These are phyloP conservation scores for Nebria brevicollis DNA, from an alignment of 2,888 invertebrate species.

Conservation along the genomic window DNA sequence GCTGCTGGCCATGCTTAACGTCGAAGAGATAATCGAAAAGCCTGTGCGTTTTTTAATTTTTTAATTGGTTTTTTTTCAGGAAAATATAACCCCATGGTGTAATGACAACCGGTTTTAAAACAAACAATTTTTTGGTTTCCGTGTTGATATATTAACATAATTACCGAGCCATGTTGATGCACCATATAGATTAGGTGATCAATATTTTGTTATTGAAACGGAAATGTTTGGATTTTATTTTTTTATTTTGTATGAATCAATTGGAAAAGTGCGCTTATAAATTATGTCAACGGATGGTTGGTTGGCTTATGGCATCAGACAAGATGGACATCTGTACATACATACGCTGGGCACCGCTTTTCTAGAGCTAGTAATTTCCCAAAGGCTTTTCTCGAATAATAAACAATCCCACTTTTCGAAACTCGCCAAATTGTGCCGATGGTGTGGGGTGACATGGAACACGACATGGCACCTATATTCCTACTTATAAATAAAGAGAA, in stretches of 20 bases:
- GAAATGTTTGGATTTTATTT: too few species aligned
- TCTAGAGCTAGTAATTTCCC: neutral
- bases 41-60: neutral
- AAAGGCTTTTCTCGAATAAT: neutral
- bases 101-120: too few species aligned
- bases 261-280: neutral
- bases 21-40: neutral
- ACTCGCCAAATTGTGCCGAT: neutral
- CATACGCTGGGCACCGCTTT: neutral
- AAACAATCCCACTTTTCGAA: neutral
- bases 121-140: too few species aligned
- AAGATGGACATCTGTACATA: too few species aligned
- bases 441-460: neutral
- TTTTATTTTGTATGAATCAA: neutral
- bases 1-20: neutral
- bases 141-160: too few species aligned
- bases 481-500: neutral
- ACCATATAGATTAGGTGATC: too few species aligned
- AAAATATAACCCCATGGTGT: neutral
- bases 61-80: neutral
- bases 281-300: neutral
- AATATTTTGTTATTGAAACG: too few species aligned
- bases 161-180: too few species aligned
- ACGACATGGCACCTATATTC: neutral
- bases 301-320: too few species aligned